Conservation (phyloP, 2,113 vertebrate species). For the Muscicapa adusta region DNA sequence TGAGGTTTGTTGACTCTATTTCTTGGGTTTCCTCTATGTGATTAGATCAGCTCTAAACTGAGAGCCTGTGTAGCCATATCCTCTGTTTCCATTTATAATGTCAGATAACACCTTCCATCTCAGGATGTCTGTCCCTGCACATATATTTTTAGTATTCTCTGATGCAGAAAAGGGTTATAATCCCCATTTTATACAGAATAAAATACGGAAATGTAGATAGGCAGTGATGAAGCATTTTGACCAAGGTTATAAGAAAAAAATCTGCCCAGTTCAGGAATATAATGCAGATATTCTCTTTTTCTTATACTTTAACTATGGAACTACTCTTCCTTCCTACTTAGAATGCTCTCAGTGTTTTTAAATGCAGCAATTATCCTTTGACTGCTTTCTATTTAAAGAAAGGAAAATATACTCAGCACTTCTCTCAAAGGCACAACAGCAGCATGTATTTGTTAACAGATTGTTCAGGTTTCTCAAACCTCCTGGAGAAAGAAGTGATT, state of each 20-base stretch:
- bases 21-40: slow-evolving; percentile 23
- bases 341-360: slow-evolving; percentile 11
- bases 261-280: background rate
- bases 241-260: background rate
- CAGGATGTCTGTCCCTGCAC: background rate
- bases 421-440: background rate
- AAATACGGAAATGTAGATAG: background rate
- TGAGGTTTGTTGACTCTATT: slow-evolving; percentile 31
- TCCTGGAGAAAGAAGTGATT: background rate
- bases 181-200: background rate
- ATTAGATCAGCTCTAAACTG: slow-evolving; percentile 39
- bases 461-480: background rate
- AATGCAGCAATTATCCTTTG: slow-evolving; percentile 28
- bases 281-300: background rate
- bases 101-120: slow-evolving; percentile 4
- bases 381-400: slow-evolving; percentile 36
- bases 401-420: background rate
- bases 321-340: background rate
- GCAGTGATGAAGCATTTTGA: background rate
- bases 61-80: background rate
- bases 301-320: background rate
- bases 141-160: background rate
- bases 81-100: slow-evolving; percentile 1
- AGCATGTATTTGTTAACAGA: background rate
- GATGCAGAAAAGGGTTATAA: background rate